Evolutionary conservation across 2,797 vertebrate species (phyloP).

Genomic region (Otolemur crassicaudatus): DNA sequence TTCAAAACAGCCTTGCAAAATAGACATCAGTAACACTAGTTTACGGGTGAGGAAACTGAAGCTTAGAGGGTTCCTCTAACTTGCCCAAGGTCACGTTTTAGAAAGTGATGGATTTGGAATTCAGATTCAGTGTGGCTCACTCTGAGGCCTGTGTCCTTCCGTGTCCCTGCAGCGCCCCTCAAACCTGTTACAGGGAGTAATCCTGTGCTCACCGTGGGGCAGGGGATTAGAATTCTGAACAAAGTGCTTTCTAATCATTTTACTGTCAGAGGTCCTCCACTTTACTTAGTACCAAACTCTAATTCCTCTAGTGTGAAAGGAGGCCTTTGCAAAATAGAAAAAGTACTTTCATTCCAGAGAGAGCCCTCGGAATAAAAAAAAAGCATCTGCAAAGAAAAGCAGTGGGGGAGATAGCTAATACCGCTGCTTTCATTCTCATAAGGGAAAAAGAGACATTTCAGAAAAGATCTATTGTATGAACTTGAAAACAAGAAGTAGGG

Average conservation of each 20-base stretch:
- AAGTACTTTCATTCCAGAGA: constrained; percentile 68
- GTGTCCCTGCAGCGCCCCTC: not conserved
- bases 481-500: constrained; percentile 71
- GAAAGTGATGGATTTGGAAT: not conserved
- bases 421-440: constrained; percentile 46
- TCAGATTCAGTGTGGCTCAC: not conserved
- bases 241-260: constrained; percentile 70
- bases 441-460: constrained; percentile 69
- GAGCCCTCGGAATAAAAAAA: constrained; percentile 50
- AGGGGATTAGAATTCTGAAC: constrained; percentile 67
- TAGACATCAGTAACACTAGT: not conserved
- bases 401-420: constrained; percentile 54
- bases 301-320: constrained; percentile 71
- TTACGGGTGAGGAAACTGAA: constrained; percentile 36
- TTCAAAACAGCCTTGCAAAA: not conserved
- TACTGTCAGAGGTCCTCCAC: constrained; percentile 53
- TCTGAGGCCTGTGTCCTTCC: not conserved
- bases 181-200: not conserved
- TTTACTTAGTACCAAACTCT: constrained; percentile 66
- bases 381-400: constrained; percentile 62
- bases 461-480: constrained; percentile 73
- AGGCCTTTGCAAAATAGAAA: constrained; percentile 71
- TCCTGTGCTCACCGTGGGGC: constrained; percentile 56
- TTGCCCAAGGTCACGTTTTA: not conserved
- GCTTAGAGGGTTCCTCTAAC: not conserved